Evolutionary conservation across 2,888 invertebrate species (phyloP), one percentile per base, ranked within the genome.

Genomic region (Drosophila peninsularis): DNA sequence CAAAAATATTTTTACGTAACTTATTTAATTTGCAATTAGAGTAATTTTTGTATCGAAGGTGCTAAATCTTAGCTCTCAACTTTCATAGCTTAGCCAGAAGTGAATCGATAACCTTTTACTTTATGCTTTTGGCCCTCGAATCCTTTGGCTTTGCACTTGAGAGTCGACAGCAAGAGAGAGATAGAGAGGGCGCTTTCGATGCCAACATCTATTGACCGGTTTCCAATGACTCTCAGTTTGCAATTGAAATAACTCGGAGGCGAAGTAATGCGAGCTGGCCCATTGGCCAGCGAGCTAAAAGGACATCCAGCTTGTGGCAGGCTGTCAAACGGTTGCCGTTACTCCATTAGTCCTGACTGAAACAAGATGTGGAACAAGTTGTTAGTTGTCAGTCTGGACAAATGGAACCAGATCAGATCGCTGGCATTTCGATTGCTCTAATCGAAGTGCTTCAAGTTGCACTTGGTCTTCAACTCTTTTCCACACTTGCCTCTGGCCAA

Each of bases 361-460:
- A 21, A 34, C 42, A 74, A 37, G 53, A 42, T 67, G 52, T 37
- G 50, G 27, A 44, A 74, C 75, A 70, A 42, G 64, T 60, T 70
- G 76, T 63, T 60, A 58, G 58, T 69, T 75, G 72, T 74, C 72
- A 69, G 50, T 47, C 62, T 55, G 50, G 65, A 57, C 53, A 76
- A 74, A 76, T 71, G 70, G 58, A 56, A 63, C 44, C 55, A 69
- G 55, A 60, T 73, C 55, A 44, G 41, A 60, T 41, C 41, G 19
- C 54, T 61, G 52, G 53, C 54, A 42, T 50, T 62, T 63, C 27
- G 50, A n/a, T 47, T 17, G 32, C 47, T 34, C 34, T 47, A 68
- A 74, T 53, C 57, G 39, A 50, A 72, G 50, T 58, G 63, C 57
- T 37, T 62, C 42, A 36, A 19, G 44, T 39, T 41, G 19, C 32